These are phyloP conservation scores for Vollenhovia emeryi DNA, from an alignment of 1,140 invertebrate genomes.

Conservation along the genomic window DNA sequence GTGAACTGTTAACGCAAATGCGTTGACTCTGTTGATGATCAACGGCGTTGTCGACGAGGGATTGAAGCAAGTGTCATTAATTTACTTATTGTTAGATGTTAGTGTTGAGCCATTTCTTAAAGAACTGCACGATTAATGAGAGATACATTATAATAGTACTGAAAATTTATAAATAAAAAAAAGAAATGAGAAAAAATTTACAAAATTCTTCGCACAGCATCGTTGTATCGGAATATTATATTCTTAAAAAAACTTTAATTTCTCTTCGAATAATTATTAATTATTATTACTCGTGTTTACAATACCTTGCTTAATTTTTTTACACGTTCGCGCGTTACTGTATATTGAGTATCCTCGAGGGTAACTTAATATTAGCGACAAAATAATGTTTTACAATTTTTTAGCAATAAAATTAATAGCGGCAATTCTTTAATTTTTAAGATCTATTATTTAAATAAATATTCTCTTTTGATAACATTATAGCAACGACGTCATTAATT, in stretches of 20 bases:
- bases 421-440: no score
- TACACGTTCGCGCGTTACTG: not conserved
- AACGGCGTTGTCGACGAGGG: not conserved
- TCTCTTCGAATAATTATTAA: no score
- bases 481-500: no score
- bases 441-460: no score
- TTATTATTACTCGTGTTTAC: not conserved
- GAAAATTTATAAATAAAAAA: not conserved
- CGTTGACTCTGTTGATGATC: not conserved
- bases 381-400: no score
- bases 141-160: not conserved
- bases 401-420: no score
- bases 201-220: not conserved
- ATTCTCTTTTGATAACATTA: no score
- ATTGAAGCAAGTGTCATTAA: not conserved
- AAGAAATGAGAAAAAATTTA: no score
- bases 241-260: not conserved
- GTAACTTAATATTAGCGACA: no score
- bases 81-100: not conserved
- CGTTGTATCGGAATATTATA: not conserved
- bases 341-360: not conserved
- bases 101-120: not conserved
- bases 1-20: conserved; percentile 11
- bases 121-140: not conserved
- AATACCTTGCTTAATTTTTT: not conserved